Base-by-base conservation (phyloP, 1,140 invertebrate species). In the Metopolophium dirhodum region DNA sequence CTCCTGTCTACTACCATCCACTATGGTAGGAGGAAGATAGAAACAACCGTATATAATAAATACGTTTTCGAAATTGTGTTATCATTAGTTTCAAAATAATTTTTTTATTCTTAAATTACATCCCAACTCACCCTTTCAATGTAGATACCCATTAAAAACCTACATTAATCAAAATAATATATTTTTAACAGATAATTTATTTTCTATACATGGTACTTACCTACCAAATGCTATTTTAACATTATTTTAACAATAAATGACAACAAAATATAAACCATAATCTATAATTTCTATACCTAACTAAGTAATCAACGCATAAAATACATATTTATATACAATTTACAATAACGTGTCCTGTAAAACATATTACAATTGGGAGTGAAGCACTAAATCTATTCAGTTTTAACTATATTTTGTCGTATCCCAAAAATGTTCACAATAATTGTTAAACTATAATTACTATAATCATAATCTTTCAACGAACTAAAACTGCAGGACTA, bases 101-200 rank as follows among this genome's bases (percentile, higher is more conserved):
- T 93, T 93, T 86, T 85, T 93, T 93, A 85, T 93, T 93, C 91
- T 86, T 93, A n/a, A 93, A 93, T 85, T 85, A 57, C 91, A 68
- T 54, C 57, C 37, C 35, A 54, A 22, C 91, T 51, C n/a, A 18
- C 23, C 35, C 49, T 9, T 85, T 93, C 82, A 45, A 90, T 57
- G n/a, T 49, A 54, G 49, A 41, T 49, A 77, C 45, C 82, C 9
- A 45, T 68, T 90, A 90, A 90, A 41, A 68, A 68, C 37, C 3
- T 30, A 68, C 37, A n/a, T 45, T 30, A 41, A 37, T 90, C 54
- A 45, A 90, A 68, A 90, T 37, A 57, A 57, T 57, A 41, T 51
- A 49, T 51, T 88, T 90, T 89, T 41, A 90, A 90, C 88, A 0
- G 23, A 41, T 90, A 61, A 41, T 90, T 90, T 61, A 61, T 68